Base-by-base conservation (phyloP, 2,113 vertebrate genomes). In the Pachyramphus minor region DNA sequence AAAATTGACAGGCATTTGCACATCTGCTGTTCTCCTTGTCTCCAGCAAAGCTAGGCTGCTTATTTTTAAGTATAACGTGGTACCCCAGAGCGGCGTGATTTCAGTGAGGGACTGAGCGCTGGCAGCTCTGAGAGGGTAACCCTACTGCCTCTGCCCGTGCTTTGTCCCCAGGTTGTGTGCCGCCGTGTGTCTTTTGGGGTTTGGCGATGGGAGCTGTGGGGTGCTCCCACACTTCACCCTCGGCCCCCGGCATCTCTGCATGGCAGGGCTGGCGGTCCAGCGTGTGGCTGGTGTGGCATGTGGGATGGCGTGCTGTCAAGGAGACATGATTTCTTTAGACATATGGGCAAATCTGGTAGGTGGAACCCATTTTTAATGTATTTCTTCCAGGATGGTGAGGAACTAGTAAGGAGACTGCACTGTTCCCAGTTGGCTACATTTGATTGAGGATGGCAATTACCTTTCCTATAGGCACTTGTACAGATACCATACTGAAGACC, bases 381-480 rank as follows among this genome's bases (percentile, higher is more conserved):
- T 21, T 35, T 55, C 35, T 80, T 73, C 58, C 42, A 91, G 42
- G 25, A 23, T 62, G 39, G 41, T 44, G n/a, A 49, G 56, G 64
- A 72, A 44, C 68, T 74, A 39, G 16, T 50, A 59, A 33, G 47
- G n/a, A 68, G 31, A 31, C 50, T 44, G 37, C 31, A 3, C 11
- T 69, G 62, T n/a, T 82, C 24, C 18, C 76, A 47, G 21, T 17
- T 52, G 59, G 30, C 53, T 74, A 3, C 0, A 1, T 69, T 58
- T 67, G 62, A 47, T 3, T 41, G 17, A 21, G 15, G 3, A 16
- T 41, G 22, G 21, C 64, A 37, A 41, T 68, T 53, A 25, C 35
- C 5, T 52, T 78, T 80, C 31, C 11, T 71, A 0, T 59, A 50
- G 49, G 13, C 1, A 1, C 14, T 68, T 1, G 0, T 25, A 56